Evolutionary conservation across 2,113 vertebrate species (phyloP).

Genomic region (Grantiella picta): DNA sequence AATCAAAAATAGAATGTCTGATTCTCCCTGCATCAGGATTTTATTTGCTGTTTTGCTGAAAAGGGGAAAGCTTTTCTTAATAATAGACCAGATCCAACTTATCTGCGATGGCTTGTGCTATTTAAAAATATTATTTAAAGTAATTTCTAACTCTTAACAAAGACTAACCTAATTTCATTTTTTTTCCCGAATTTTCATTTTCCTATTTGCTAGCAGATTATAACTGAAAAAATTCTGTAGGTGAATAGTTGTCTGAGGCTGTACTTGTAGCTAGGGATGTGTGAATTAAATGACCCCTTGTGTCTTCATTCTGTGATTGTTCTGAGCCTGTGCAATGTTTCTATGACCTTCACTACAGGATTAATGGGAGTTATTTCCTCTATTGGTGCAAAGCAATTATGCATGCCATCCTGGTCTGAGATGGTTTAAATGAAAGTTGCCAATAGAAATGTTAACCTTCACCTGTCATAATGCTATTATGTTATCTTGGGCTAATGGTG

Average conservation of each 20-base stretch:
- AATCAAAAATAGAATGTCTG: constrained; percentile 2
- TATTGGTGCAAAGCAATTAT: constrained; percentile 43
- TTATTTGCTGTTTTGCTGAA: neutral
- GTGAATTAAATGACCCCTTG: constrained; percentile 23
- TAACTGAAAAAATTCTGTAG: neutral
- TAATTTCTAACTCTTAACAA: neutral
- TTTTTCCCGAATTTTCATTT: neutral
- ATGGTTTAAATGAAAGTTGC: constrained; percentile 56
- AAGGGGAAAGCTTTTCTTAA: neutral
- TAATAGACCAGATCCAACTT: neutral
- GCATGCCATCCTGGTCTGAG: constrained; percentile 46
- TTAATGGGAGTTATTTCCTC: constrained; percentile 55
- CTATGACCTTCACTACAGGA: constrained; percentile 37
- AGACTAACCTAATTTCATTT: neutral
- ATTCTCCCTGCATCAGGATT: neutral
- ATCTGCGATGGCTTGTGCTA: neutral
- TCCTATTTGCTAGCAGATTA: neutral
- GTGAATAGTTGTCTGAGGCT: neutral
- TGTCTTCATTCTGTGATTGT: neutral
- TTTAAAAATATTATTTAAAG: neutral
- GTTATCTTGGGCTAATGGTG: constrained; percentile 38
- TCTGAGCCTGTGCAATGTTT: constrained; percentile 12
- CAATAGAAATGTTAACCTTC: constrained; percentile 55
- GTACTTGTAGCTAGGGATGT: neutral
- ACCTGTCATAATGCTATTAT: constrained; percentile 51